Evolutionary conservation across 2,888 invertebrate species (phyloP), one percentile per base, ranked within the genome.

Genomic region (Drosophila incognita): DNA sequence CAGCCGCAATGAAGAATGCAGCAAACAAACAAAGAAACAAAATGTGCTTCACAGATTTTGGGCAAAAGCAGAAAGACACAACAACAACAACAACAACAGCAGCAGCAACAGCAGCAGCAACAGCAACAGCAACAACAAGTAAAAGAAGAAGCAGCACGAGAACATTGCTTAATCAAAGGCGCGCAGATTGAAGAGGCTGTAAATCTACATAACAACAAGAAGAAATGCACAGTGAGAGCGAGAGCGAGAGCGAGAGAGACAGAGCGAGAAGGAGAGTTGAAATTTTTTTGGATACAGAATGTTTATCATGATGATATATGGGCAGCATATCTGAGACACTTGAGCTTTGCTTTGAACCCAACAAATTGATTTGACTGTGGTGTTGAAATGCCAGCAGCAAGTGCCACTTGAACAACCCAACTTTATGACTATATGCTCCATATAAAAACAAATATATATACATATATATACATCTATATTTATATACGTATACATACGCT

Each of bases 291-390:
- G 57, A 10, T 35, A 53, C 35, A 21, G 13, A 66, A 71, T 81
- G 68, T 54, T 69, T 71, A 76, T 83, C 74, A 87, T 89, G 83
- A 77, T 89, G 74, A 85, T 83, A 76, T 83, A 81, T 88, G 72
- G 82, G 36, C 57, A 31, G 48, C 54, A 59, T 73, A 78, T 60
- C 66, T 48, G 66, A 69, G 71, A 59, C 57, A 81, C 89, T 81
- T 70, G 69, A 86, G 82, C 79, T 89, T 73, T 87, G 84, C 86
- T 88, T 76, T 61, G 75, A 70, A 58, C 69, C 75, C 75, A 88
- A 73, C 85, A 89, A 85, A 85, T 89, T 85, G 87, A 85, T 85
- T 85, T 75, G 75, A 76, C 62, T 66, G 69, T 71, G 52, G 84
- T 81, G 83, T 85, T 88, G 83, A 83, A 83, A 85, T 76, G 71